Evolutionary conservation across 2,113 vertebrate species (phyloP), one percentile per base, ranked within the genome.

Genomic region (Chaetops frenatus): DNA sequence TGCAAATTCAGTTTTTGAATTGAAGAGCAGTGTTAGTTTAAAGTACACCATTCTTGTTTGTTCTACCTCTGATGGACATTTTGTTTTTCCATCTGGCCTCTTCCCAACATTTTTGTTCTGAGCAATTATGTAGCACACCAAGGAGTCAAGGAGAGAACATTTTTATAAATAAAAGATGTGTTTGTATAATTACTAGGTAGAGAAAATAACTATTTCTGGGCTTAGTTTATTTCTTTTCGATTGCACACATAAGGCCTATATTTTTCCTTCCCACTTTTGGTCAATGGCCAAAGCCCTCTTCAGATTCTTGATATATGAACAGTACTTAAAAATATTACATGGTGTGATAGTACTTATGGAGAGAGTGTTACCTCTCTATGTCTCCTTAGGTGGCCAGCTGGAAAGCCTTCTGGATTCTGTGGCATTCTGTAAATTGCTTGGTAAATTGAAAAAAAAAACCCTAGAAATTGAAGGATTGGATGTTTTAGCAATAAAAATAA

Each of bases 131-230:
- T 15, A 70, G 87, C 42, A 60, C 67, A 74, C 81, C 33, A 73
- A 92, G 40, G 76, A 93, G 64, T 88, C 67, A 81, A 93, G 67
- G 60, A 81, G 33, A 92, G 67, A 88, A 92, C 65, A 78, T 5
- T 64, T 83, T 47, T 54, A 96, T 94, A 94, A 92, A 95, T 90
- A 93, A 88, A 92, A 92, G 16, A 90, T 90, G 36, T 60, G 57
- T 66, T 83, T 86, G 60, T 93, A 67, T 96, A 95, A 95, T 84
- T 94, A 92, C 60, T 88, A 74, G 56, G 76, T 45, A 67, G 47
- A 90, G 56, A 81, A 96, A 88, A 88, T 73, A 83, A 88, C 74
- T 76, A 2, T 90, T 87, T 88, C 70, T 88, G 35, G 20, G 25
- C 50, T 86, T 82, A 85, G 29, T 66, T 90, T 95, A 42, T 77